A percentile compares a stretch with the other conserved stretches of the same genome.
Evolutionary conservation across 37 sponge, comb jelly and placozoan species (phyloP).

Genomic region (Halisarca cf. caerulea): DNA sequence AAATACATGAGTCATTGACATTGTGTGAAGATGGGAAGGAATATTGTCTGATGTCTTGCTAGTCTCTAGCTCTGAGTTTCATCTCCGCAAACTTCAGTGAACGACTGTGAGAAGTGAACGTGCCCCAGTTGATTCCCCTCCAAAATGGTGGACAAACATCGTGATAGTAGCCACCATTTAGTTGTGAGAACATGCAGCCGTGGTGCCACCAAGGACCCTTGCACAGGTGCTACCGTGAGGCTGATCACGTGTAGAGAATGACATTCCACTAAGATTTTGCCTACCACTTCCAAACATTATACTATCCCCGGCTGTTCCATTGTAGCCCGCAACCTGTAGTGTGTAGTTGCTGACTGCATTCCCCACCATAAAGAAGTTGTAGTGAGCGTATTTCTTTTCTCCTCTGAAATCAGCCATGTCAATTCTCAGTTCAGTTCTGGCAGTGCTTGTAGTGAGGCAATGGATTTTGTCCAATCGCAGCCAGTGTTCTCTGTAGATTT

Average conservation of each 20-base stretch:
- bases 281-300: neutral
- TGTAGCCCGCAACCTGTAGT: neutral
- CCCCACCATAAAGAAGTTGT: neutral
- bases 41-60: too few species aligned
- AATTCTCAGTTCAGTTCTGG: conserved; percentile 8
- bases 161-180: neutral
- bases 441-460: neutral
- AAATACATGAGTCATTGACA: too few species aligned
- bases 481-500: neutral
- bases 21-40: too few species aligned
- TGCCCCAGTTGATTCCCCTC: too few species aligned
- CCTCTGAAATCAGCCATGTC: neutral
- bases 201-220: neutral
- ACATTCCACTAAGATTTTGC: neutral
- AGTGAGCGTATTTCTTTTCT: neutral
- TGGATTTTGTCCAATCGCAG: conserved; percentile 22
- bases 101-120: too few species aligned
- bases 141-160: neutral
- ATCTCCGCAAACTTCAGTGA: too few species aligned
- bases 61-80: too few species aligned
- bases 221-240: neutral
- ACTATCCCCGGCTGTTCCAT: neutral
- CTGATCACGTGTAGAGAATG: neutral
- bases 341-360: neutral
- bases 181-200: neutral